These are phyloP conservation scores for Pteronotus mesoamericanus DNA, from an alignment of 2,797 vertebrate genomes.

Conservation along the genomic window DNA sequence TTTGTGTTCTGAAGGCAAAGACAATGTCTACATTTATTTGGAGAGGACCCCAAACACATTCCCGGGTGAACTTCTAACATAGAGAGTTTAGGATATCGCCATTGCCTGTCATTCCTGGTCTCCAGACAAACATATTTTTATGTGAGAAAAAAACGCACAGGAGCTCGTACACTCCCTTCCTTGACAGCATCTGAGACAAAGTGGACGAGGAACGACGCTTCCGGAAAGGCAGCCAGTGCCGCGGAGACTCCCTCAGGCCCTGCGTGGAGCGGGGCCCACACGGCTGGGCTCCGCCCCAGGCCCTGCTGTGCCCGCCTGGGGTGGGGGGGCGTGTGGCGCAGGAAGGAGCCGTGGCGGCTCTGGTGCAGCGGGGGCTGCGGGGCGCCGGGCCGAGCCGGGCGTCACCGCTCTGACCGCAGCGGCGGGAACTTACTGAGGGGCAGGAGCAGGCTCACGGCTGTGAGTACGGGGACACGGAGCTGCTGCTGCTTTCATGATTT, in stretches of 20 bases:
- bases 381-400: neutral
- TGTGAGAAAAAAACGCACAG: neutral
- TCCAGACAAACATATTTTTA: neutral
- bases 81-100: neutral
- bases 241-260: neutral
- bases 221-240: neutral
- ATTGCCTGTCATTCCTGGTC: neutral
- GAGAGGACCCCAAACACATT: neutral
- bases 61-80: neutral
- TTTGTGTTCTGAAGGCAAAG: neutral
- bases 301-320: too few species aligned
- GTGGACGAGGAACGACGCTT: neutral
- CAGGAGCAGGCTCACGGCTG: neutral
- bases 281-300: too few species aligned
- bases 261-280: neutral
- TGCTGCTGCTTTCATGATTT: neutral
- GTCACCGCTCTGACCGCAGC: neutral
- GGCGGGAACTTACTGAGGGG: neutral
- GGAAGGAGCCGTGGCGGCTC: too few species aligned
- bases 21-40: neutral
- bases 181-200: neutral
- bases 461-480: neutral
- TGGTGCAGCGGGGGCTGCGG: too few species aligned
- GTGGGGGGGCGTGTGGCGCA: too few species aligned
- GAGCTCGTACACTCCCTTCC: neutral